Percentiles rank a stretch among this genome's conserved stretches.
phyloP scores from a whole-genome alignment of 2,888 invertebrate species.

The Bruchidius siliquastri region DNA sequence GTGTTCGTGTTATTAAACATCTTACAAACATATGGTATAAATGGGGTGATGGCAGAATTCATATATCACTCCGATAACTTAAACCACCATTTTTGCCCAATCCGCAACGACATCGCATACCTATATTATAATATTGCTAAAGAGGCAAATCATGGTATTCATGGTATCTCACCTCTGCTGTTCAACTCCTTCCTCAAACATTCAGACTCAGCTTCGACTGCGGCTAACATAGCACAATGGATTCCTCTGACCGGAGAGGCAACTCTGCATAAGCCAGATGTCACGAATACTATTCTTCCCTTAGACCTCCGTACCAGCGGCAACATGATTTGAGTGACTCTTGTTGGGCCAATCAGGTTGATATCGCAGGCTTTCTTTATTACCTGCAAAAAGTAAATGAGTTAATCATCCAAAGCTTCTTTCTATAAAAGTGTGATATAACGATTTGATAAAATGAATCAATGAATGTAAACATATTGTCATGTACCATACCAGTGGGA shows the following conservation, averaged over 20 bases:
- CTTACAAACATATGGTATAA: too few relatives aligned
- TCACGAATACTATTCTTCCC: slow-evolving; percentile 75
- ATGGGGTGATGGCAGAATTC: too few relatives aligned
- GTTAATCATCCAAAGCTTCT: background rate
- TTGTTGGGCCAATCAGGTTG: slow-evolving; percentile 68
- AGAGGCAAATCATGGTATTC: too few relatives aligned
- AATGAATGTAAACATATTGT: too few relatives aligned
- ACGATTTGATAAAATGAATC: too few relatives aligned
- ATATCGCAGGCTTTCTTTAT: slow-evolving; percentile 62
- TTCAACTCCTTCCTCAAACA: slow-evolving; percentile 68
- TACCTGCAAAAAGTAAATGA: slow-evolving; percentile 30
- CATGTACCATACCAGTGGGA: too few relatives aligned
- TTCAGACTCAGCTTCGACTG: slow-evolving; percentile 73
- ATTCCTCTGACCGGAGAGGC: slow-evolving; percentile 77
- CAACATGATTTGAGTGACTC: slow-evolving; percentile 65
- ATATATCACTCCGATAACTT: too few relatives aligned
- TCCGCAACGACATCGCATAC: too few relatives aligned
- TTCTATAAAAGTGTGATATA: too few relatives aligned
- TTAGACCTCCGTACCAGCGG: slow-evolving; percentile 73
- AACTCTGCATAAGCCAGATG: slow-evolving; percentile 75
- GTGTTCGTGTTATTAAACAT: too few relatives aligned
- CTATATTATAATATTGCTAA: too few relatives aligned
- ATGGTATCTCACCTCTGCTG: slow-evolving; percentile 17
- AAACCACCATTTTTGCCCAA: too few relatives aligned
- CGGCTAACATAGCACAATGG: slow-evolving; percentile 74